Evolutionary conservation across 2,113 vertebrate species (phyloP).

Genomic region (Irena cyanogastra): DNA sequence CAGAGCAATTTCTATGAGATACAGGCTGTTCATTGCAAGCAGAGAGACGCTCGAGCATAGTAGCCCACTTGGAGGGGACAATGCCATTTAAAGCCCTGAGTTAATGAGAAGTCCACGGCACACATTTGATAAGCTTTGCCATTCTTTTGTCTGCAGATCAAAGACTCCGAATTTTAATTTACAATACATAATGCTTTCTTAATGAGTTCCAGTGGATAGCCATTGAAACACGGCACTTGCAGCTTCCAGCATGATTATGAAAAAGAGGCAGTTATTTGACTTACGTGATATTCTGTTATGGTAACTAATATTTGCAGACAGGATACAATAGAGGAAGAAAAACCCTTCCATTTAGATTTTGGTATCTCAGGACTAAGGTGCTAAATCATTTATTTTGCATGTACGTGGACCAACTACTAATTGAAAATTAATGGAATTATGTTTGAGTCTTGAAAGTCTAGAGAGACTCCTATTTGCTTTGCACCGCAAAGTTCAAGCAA

Average conservation of each 20-base stretch:
- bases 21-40: constrained; percentile 42
- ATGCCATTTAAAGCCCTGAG: constrained; percentile 52
- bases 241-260: constrained; percentile 67
- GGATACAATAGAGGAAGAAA: constrained; percentile 57
- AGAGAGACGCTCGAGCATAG: background rate
- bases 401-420: constrained; percentile 72
- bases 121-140: constrained; percentile 76
- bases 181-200: constrained; percentile 77
- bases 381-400: constrained; percentile 74
- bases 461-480: constrained; percentile 50
- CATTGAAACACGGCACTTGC: constrained; percentile 72
- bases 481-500: constrained; percentile 62
- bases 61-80: constrained; percentile 61
- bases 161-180: constrained; percentile 79
- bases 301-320: constrained; percentile 73
- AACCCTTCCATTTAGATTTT: constrained; percentile 32
- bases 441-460: constrained; percentile 48
- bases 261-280: constrained; percentile 71
- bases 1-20: background rate
- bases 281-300: constrained; percentile 69
- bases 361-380: constrained; percentile 64
- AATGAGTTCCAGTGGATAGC: constrained; percentile 76
- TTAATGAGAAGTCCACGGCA: constrained; percentile 75
- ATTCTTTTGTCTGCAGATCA: constrained; percentile 78
- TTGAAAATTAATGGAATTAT: constrained; percentile 69